Percentiles rank a stretch among this genome's conserved stretches.
Evolutionary conservation across 2,797 vertebrate genomes (phyloP).

Genomic region (Masticophis lateralis): DNA sequence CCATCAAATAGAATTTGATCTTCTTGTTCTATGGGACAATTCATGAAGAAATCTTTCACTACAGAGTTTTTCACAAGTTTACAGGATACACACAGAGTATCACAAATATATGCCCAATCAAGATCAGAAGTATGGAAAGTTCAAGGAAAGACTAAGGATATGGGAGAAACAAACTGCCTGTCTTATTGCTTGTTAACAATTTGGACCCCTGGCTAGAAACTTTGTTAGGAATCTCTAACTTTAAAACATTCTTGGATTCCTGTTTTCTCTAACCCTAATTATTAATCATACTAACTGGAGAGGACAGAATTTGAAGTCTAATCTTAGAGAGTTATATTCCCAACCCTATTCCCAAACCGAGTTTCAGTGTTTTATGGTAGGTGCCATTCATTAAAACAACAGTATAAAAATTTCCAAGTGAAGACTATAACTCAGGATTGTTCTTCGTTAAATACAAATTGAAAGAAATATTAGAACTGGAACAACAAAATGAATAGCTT

Average conservation of each 20-base stretch:
- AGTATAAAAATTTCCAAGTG: neutral
- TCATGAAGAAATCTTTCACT: neutral
- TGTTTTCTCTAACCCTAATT: too few species aligned
- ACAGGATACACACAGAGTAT: neutral
- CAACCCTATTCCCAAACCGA: neutral
- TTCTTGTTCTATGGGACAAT: neutral
- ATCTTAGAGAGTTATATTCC: neutral
- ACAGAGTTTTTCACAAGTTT: neutral
- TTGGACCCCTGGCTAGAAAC: neutral
- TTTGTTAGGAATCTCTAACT: neutral
- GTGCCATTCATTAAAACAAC: neutral
- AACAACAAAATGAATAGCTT: constrained; percentile 55
- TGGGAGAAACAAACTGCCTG: neutral
- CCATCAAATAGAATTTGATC: neutral
- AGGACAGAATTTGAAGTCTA: neutral
- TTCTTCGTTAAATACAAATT: neutral
- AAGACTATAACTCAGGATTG: neutral
- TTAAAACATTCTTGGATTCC: neutral
- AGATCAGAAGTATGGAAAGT: neutral
- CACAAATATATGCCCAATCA: neutral
- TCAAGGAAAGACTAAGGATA: neutral
- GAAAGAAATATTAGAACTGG: neutral
- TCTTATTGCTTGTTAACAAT: neutral
- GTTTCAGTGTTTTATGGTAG: neutral
- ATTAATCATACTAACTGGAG: neutral